Evolutionary conservation across 2,888 invertebrate species (phyloP), one percentile per base, ranked within the genome.

Genomic region (Drosophila leonis): DNA sequence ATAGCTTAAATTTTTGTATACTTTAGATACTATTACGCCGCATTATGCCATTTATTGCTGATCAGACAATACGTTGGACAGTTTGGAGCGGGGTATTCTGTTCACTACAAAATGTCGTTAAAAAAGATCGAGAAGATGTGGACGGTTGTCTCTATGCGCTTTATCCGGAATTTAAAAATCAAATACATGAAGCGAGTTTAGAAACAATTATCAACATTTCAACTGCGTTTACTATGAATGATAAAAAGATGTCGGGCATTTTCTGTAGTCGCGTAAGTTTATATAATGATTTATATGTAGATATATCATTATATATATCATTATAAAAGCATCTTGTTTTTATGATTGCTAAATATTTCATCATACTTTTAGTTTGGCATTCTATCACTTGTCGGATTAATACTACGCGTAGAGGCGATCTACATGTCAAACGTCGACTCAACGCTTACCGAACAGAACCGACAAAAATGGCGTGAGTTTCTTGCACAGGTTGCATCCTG

Each of bases 11-110:
- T 33, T 64, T 15, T 27, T n/a, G 60, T 73, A 35, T 65, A 68
- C 29, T 92, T 27, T 91, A 97, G 96, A 94, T 94, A 90, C 92
- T 97, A 65, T 92, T 97, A 57, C 93, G 95, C 33, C 94, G 97
- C 67, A 94, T 97, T 86, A 93, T 97, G 91, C 94, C 95, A 0
- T 95, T 92, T 46, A 91, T 93, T 78, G 83, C 87, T 39, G 90
- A 91, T 64, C 84, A 92, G 59, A 81, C 79, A 20, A 74, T 92
- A 55, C 92, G 92, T 41, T 93, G 93, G 93, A 91, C 78, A 20
- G 90, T 93, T 13, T 93, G 93, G 93, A 88, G 88, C 68, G 91
- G 91, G 6, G 90, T 93, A 7, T 93, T 93, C 59, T 82, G 90
- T 31, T 91, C 93, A 4, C 75, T 93, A 49, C 92, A 92, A 61